Evolutionary conservation across 2,797 vertebrate species (phyloP), one percentile per base, ranked within the genome.

Genomic region (Heliangelus exortis): DNA sequence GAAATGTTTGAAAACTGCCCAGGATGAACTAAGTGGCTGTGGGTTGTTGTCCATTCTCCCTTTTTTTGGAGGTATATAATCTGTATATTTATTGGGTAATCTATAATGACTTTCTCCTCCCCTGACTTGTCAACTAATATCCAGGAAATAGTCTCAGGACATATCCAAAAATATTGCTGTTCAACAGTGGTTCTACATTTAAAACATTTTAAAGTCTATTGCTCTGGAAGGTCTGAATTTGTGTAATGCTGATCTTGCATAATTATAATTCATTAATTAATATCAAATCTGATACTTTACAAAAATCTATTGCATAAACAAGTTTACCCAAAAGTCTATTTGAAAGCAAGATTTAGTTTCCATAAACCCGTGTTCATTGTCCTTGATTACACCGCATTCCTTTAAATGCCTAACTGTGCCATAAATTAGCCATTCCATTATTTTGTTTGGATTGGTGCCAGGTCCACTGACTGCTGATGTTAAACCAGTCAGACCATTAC

Each of bases 341-440:
- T 94, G 89, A 96, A 93, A 85, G 26, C 65, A 94, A 94, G 84
- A 85, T 75, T 77, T 83, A 83, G 58, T 80, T 90, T 91, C 91
- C 34, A 36, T 80, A 88, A 94, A 8, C 12, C 36, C 23, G 18
- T 15, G 3, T 58, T 87, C 82, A 85, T 72, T 85, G 85, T 65
- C 73, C 77, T 87, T 91, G 87, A 89, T 92, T 85, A 74, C 36
- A 65, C 3, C 87, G 68, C 57, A 50, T 71, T 93, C 58, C 53
- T 85, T 87, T 77, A 75, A 89, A 85, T 67, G 54, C 54, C 19
- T 72, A 84, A 79, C 63, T 53, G 16, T 74, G 51, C 41, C 65
- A 89, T 93, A 93, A 93, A 92, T 92, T 57, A 91, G 39, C 75
- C 6, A 92, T 89, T 94, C 63, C 74, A 54, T 94, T 92, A 87